Evolutionary conservation across 1,140 invertebrate species (phyloP), one percentile per base, ranked within the genome.

Genomic region (Scaptomyza montana): DNA sequence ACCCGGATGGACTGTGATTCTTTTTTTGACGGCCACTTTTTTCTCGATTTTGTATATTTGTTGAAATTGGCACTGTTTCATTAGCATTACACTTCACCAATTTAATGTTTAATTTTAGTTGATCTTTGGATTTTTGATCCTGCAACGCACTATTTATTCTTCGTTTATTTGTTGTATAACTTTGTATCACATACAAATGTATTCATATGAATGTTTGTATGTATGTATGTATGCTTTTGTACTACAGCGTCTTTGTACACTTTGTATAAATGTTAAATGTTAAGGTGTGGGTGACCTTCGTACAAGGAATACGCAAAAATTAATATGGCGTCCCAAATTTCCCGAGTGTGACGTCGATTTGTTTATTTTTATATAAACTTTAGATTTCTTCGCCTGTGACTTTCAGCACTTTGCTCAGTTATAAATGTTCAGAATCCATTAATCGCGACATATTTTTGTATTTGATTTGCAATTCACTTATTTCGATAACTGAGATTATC

Each of bases 1-100:
- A 94, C 94, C 95, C 77, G 95, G 95, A 92, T 96, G 94, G 94
- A 96, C 95, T 92, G 96, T 95, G 93, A 96, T 95, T 94, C 95
- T 95, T 96, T 96, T 97, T 95, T 87, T 87, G 19, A 84, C 75
- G 41, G 78, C 74, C 30, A 75, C 77, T 74, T 74, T 81, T 54
- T 79, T 81, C 51, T 81, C 73, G 47, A 68, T 66, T 56, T 71
- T 78, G 50, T 41, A 56, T 21, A 66, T 71, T 43, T 71, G 55
- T 47, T 71, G 59, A 13, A 67, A 9, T 77, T 53, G 70, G 60
- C 61, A 63, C 77, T 72, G 74, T 62, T 70, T 73, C 62, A 72
- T 61, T 80, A 84, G 80, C 80, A 85, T 85, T 78, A 85, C 80
- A 85, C 75, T 75, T 56, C 46, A 13, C 49, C 69, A 28, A 55